These are phyloP conservation scores for Drosophila recens DNA, from an alignment of 2,888 invertebrate genomes.

Conservation along the genomic window DNA sequence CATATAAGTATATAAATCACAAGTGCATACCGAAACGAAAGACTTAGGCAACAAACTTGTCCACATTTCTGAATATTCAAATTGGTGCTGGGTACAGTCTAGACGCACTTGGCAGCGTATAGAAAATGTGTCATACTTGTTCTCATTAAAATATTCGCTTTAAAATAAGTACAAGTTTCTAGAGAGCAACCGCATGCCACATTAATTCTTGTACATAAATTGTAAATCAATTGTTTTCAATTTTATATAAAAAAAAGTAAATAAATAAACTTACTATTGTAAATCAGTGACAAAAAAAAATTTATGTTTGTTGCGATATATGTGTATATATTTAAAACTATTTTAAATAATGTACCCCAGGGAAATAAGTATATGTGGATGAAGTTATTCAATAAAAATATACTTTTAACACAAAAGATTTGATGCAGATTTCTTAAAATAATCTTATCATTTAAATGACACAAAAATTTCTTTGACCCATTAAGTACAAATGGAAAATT, in stretches of 20 bases:
- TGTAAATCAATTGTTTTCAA: neutral
- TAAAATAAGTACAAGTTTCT: neutral
- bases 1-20: slow-evolving; percentile 4
- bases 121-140: slow-evolving; percentile 10
- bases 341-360: too few relatives aligned
- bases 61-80: slow-evolving; percentile 7
- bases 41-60: slow-evolving; percentile 56
- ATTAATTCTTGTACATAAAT: neutral
- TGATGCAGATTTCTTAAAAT: too few relatives aligned
- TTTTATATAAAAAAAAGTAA: neutral
- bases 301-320: too few relatives aligned
- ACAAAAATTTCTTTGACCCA: too few relatives aligned
- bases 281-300: neutral
- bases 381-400: too few relatives aligned
- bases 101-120: slow-evolving; percentile 10
- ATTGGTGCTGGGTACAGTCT: slow-evolving; percentile 31
- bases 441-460: too few relatives aligned
- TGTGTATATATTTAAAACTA: too few relatives aligned
- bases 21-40: slow-evolving; percentile 51
- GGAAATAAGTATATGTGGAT: too few relatives aligned
- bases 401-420: too few relatives aligned
- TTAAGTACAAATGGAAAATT: too few relatives aligned
- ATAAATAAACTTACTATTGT: neutral
- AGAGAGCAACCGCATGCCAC: neutral
- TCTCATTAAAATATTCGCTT: neutral